phyloP scores from a whole-genome alignment of 2,797 vertebrate species.

The Florisuga fusca region DNA sequence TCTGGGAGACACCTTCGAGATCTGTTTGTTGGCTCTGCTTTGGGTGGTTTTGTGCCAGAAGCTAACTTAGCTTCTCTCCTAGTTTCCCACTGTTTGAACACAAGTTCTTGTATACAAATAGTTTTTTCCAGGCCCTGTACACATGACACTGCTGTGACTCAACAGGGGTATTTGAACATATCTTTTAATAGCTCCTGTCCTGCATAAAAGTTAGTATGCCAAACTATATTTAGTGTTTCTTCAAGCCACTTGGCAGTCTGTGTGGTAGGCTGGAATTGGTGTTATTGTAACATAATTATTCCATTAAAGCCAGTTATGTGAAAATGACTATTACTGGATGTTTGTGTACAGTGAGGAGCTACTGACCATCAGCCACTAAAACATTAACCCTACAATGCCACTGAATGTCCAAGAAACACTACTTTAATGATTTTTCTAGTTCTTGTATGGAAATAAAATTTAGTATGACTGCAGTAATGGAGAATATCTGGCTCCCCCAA shows the following conservation, averaged over 20 bases:
- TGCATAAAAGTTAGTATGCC: background rate
- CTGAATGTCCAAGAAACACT: background rate
- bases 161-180: background rate
- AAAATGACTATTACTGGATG: background rate
- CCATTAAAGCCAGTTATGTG: background rate
- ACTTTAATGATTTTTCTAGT: background rate
- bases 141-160: background rate
- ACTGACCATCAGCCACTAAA: rapidly evolving
- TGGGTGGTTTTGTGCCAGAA: background rate
- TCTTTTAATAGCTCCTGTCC: slow-evolving; percentile 37
- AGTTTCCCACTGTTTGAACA: background rate
- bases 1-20: background rate
- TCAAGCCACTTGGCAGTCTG: background rate
- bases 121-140: background rate
- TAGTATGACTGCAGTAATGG: background rate
- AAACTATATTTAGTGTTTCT: slow-evolving; percentile 34
- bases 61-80: background rate
- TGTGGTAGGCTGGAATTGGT: background rate
- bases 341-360: background rate
- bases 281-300: background rate
- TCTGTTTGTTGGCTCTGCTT: background rate
- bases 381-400: background rate
- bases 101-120: background rate
- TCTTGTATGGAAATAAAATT: rapidly evolving
- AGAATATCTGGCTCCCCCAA: background rate